Base-by-base conservation (phyloP, 1,140 invertebrate genomes). In the Dendroctonus ponderosae region DNA sequence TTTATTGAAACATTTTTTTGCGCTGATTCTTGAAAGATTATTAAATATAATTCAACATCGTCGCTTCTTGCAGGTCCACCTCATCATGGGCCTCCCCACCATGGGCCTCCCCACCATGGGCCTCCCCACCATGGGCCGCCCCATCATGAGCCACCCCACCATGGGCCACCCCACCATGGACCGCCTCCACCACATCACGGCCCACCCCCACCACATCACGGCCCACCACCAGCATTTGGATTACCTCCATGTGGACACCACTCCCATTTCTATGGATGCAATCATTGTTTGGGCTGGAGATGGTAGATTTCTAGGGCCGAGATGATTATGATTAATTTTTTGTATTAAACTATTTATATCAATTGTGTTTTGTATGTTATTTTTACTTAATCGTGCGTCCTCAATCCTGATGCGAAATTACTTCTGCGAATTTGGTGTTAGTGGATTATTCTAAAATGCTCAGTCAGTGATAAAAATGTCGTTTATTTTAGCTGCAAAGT, bases 131-230 rank as follows among this genome's bases (percentile, higher is more conserved):
- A 46, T 46, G 43, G 43, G 8, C 43, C 43, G 1, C 43, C 43
- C 0, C 8, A 12, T 46, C 43, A 46, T 8, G 46, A 7, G 14
- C 46, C 46, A 14, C 5, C 51, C 15, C 51, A 53, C 12, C 5
- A 5, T 14, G n/a, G n/a, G 5, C 51, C 12, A 9, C n/a, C 5
- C 26, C 51, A 53, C 9, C 51, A 14, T 37, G n/a, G 51, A 15
- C 51, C 51, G 0, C 51, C 51, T 14, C 51, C 51, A 11, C 51
- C 51, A 26, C 51, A 9, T 46, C 44, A 46, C 44, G 9, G 44
- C 44, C 9, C 9, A 46, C 44, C 44, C 44, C 44, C 44, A 4
- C 44, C 44, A 46, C 26, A 26, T 26, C 26, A 26, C 26, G 26
- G 26, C 26, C 26, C 26, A 26, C 26, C 26, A 26, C 26, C 26